A percentile compares a stretch with the other conserved stretches of the same genome.
These are phyloP conservation scores for crab-eating macaque (Macaca fascicularis) DNA, from an alignment of 2,113 vertebrate species.

Conservation along the genomic window DNA sequence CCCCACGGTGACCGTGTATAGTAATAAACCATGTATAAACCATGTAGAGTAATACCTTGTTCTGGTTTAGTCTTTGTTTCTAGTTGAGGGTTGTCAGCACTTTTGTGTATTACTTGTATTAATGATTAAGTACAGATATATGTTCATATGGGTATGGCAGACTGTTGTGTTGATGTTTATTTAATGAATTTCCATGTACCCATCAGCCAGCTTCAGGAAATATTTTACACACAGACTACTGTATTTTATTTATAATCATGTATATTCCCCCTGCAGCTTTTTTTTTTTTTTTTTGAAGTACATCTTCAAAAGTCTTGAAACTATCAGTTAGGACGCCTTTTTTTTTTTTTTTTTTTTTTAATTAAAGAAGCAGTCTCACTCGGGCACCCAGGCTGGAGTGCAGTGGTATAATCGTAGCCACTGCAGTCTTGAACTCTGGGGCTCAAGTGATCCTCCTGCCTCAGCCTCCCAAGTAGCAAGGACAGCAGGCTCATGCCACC, in stretches of 20 bases:
- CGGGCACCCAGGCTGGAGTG: no score
- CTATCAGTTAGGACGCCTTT: background rate
- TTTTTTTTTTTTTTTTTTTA: no score
- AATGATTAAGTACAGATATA: slow-evolving; percentile 1
- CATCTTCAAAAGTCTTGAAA: background rate
- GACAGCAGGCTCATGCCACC: no score
- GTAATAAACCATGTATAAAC: background rate
- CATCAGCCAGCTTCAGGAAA: background rate
- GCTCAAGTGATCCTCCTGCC: no score
- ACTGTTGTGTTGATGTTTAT: background rate
- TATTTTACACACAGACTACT: background rate
- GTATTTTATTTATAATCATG: background rate
- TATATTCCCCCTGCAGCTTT: background rate
- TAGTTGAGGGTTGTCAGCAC: background rate
- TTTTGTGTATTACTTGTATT: background rate
- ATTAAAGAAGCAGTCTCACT: no score
- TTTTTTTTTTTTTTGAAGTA: background rate
- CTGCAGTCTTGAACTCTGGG: no score
- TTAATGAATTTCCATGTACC: background rate
- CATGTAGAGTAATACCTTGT: background rate
- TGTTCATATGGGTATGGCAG: background rate
- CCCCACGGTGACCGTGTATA: background rate
- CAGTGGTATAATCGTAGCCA: no score
- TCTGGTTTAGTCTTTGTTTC: background rate
- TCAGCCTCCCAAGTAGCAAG: no score